These are phyloP conservation scores for Danaus chrysippus DNA, from an alignment of 2,888 invertebrate genomes.

Conservation along the genomic window DNA sequence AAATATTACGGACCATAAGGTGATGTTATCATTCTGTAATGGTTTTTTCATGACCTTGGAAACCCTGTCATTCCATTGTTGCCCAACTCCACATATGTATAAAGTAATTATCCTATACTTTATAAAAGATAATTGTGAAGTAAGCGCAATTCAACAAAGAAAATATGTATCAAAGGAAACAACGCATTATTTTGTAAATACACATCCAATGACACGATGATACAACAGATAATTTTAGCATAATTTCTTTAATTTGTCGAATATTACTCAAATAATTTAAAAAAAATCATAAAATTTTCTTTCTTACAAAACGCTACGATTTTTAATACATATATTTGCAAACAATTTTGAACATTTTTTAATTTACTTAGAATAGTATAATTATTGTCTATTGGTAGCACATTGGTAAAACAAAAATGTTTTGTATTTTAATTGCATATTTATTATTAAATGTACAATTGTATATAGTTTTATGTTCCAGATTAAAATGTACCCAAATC, in stretches of 20 bases:
- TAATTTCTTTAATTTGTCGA: neutral
- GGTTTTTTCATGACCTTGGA: slow-evolving; percentile 46
- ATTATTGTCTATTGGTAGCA: no score
- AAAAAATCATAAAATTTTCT: no score
- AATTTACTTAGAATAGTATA: no score
- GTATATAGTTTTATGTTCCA: no score
- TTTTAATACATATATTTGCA: no score
- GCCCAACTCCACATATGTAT: slow-evolving; percentile 51
- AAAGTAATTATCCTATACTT: slow-evolving; percentile 27
- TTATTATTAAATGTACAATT: no score
- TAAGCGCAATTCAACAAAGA: slow-evolving; percentile 13
- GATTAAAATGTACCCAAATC: no score
- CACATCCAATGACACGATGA: neutral
- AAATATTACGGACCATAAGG: slow-evolving; percentile 19
- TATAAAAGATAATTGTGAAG: slow-evolving; percentile 22
- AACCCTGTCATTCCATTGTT: slow-evolving; percentile 60
- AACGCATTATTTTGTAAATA: slow-evolving; percentile 9
- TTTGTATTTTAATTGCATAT: no score
- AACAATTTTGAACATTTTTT: no score
- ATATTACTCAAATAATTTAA: no score
- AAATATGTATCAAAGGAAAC: slow-evolving; percentile 10
- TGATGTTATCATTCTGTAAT: slow-evolving; percentile 53
- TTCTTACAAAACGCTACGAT: no score
- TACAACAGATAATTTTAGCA: neutral
- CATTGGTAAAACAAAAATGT: no score